phyloP scores from a whole-genome alignment of 2,113 vertebrate genomes.

The Alethe diademata region DNA sequence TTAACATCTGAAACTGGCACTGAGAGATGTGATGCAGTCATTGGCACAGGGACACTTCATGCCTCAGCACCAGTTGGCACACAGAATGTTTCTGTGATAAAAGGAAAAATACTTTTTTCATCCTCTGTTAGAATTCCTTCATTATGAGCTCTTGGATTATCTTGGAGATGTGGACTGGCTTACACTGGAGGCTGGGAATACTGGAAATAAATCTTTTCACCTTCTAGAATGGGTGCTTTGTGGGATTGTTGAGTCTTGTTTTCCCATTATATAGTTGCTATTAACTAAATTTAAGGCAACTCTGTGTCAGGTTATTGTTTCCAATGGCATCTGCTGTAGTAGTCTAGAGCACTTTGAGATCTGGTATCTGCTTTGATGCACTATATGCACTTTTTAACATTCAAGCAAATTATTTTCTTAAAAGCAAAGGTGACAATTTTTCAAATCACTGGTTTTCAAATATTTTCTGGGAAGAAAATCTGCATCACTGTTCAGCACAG shows the following conservation, averaged over 20 bases:
- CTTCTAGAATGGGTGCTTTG: not conserved
- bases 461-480: slow-evolving; percentile 6
- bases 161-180: not conserved
- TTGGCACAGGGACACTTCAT: not conserved
- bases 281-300: not conserved
- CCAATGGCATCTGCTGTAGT: not conserved
- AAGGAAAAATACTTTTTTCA: not conserved
- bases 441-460: not conserved
- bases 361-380: not conserved
- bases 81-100: not conserved
- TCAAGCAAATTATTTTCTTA: not conserved
- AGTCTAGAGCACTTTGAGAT: not conserved
- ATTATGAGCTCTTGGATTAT: not conserved
- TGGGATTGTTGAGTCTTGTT: not conserved
- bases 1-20: not conserved
- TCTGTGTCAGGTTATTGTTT: not conserved
- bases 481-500: not conserved
- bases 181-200: not conserved
- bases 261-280: not conserved
- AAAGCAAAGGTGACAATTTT: not conserved
- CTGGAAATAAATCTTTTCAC: not conserved
- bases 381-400: not conserved
- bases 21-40: not conserved
- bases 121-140: not conserved
- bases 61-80: not conserved